phyloP scores from a whole-genome alignment of 23 tunicate species.

The Clavelina lepadiformis region DNA sequence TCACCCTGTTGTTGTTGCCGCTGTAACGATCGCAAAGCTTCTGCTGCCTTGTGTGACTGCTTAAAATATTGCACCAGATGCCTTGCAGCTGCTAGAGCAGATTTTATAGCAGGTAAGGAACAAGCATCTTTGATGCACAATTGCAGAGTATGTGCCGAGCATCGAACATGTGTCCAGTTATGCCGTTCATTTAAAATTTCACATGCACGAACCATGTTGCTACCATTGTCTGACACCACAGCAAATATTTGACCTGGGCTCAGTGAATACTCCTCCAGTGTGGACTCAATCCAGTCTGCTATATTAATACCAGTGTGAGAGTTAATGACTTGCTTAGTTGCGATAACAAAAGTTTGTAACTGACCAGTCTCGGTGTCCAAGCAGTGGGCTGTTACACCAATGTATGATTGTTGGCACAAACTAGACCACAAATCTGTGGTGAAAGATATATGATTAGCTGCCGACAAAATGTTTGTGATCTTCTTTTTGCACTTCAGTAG shows the following conservation, averaged over 20 bases:
- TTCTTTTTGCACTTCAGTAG: too few species aligned
- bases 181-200: not conserved
- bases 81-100: conserved; percentile 14
- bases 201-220: conserved; percentile 1
- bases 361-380: not conserved
- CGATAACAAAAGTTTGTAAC: not conserved
- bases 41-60: conserved; percentile 9
- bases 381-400: conserved; percentile 6
- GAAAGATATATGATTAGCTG: too few species aligned
- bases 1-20: conserved; percentile 7
- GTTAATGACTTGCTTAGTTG: conserved; percentile 10
- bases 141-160: conserved; percentile 9
- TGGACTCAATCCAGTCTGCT: not conserved
- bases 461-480: too few species aligned
- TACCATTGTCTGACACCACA: conserved; percentile 1
- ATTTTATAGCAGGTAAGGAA: not conserved
- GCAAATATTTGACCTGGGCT: conserved; percentile 1
- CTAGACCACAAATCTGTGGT: too few species aligned
- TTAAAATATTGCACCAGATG: conserved; percentile 11
- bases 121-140: conserved; percentile 2
- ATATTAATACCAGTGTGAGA: conserved; percentile 4
- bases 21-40: not conserved
- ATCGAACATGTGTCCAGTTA: not conserved
- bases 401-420: too few species aligned
- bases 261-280: not conserved